Evolutionary conservation across 2,113 vertebrate species (phyloP), one percentile per base, ranked within the genome.

Genomic region (Mastomys coucha): DNA sequence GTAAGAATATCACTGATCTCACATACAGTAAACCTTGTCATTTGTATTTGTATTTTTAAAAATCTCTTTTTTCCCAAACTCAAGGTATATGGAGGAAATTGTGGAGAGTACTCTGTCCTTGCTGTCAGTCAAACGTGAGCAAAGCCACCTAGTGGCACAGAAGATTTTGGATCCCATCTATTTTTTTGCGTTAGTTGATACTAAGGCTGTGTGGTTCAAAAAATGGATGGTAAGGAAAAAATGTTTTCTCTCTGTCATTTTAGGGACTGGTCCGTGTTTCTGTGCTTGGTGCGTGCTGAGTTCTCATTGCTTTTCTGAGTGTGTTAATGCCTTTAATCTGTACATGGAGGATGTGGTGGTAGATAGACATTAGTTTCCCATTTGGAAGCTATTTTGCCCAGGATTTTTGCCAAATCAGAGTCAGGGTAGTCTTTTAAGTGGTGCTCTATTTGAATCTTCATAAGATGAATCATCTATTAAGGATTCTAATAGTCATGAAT

Each of bases 81-180:
- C 77, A 91, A 99, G 99, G 98, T 99, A 99, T 87, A 99, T 99
- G 99, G 99, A 99, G 97, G 99, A 99, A 97, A 99, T 99, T 96
- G 99, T 99, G 94, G 99, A 99, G 92, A 99, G 99, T 98, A 99
- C 99, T 3, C 98, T 99, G 93, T 99, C 99, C n/a, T 98, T 99
- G 93, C 73, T 99, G 80, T 98, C 99, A 70, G 96, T 98, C 96
- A 98, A 98, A 92, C 97, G 97, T 0, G 98, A 99, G 33, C 98
- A 98, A 69, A 98, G 76, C 88, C 97, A 97, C 69, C 97, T 95
- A 81, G 92, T 97, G 26, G 96, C 98, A 91, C 97, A 99, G 84
- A 99, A 98, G 94, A 75, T 97, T 90, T 96, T 99, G 96, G 98
- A 99, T 97, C 99, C 99, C 1, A 22, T 99, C 94, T 99, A 99